Base-by-base conservation (phyloP, 37 sponge, comb jelly and placozoan genomes). In the Tethya wilhelma region DNA sequence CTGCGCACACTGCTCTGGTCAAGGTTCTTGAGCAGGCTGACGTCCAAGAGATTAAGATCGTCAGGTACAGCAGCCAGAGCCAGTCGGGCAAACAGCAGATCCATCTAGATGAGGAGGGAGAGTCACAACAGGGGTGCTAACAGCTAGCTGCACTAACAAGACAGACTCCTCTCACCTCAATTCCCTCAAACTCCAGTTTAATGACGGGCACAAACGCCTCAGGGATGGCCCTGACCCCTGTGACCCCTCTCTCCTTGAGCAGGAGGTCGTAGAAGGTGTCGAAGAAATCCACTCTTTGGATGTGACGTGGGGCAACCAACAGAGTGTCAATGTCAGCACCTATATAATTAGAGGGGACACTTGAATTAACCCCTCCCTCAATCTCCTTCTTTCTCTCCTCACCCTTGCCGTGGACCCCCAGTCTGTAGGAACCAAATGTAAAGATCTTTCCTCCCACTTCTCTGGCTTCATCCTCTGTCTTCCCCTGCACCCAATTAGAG, bases 291-390 rank as follows among this genome's bases (percentile, higher is more conserved):
- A 56, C 64, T 46, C 99, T 78, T 1, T 96, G 93, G 23, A 99
- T 81, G 56, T 99, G 95, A 63, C 99, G 53, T 25, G 99, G 99
- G 23, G 95, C 97, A 29, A 99, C 97, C 44, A 94, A 67, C 19
- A 99, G 89, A 2, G 99, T 92, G 71, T 99, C 99, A 59, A 99
- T 99, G 82, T 99, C 99, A 67, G 99, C 99, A 44, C 99, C 99
- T 93, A 37, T 70, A 28, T 44, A 4, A 20, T 26, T 39, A 37
- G 46, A 19, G 9, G 14, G 14, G 3, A 9, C 25, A 49, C 34
- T 69, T 23, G 20, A 23, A 40, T 33, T 40, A 38, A 67, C 29
- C 29, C 36, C 34, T 36, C 38, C 36, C 12, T 60, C n/a, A 23
- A 60, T 60, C 12, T 26, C 23, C 29, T 6, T 20, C 25, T 26